These are phyloP conservation scores for Tipula confusa DNA, from an alignment of 2,888 invertebrate genomes.

Conservation along the genomic window DNA sequence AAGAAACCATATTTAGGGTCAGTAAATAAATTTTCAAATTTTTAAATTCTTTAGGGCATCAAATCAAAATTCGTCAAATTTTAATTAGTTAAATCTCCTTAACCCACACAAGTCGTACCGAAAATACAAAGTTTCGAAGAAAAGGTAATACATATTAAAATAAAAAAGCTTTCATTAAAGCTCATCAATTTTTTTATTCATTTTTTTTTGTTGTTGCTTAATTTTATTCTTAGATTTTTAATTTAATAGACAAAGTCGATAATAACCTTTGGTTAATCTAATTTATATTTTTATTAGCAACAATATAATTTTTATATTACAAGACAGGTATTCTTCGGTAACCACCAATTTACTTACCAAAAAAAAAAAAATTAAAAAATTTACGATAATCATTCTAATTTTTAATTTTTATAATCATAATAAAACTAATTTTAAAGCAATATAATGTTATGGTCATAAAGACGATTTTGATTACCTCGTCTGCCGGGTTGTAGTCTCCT, in stretches of 20 bases:
- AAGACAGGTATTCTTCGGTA: neutral
- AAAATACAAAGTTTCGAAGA: too few species aligned
- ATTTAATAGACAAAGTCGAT: neutral
- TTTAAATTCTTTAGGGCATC: too few species aligned
- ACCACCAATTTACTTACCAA: neutral
- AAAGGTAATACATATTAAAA: too few species aligned
- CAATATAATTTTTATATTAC: neutral
- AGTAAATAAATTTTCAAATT: too few species aligned
- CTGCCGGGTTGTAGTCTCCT: neutral
- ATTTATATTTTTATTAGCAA: neutral
- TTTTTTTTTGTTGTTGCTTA: neutral
- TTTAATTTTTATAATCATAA: neutral
- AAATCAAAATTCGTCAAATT: too few species aligned
- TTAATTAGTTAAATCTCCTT: too few species aligned
- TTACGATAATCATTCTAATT: neutral
- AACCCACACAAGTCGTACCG: too few species aligned
- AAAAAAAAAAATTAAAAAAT: too few species aligned
- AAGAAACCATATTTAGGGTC: too few species aligned
- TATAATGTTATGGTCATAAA: neutral
- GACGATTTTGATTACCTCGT: neutral
- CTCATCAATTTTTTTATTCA: too few species aligned
- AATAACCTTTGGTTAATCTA: neutral
- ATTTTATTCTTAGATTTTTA: neutral
- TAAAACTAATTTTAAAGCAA: slow-evolving; percentile 3
- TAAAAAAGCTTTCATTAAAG: too few species aligned